Percentiles rank a stretch among this genome's conserved stretches.
These are phyloP conservation scores for Leiothrix lutea DNA, from an alignment of 2,113 vertebrate genomes.

Conservation along the genomic window DNA sequence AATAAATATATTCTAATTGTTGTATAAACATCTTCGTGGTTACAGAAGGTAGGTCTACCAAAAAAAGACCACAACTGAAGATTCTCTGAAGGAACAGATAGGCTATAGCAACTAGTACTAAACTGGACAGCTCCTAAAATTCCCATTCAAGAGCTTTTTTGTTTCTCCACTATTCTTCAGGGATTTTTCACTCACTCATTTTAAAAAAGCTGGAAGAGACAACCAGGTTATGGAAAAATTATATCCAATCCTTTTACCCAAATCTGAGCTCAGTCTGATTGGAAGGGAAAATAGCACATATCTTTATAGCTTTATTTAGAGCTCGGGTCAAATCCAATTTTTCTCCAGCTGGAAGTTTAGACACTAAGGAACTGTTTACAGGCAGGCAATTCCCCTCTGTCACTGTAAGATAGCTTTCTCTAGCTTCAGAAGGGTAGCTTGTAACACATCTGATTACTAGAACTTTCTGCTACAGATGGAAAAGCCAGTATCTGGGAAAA, in stretches of 20 bases:
- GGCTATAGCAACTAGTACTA: background rate
- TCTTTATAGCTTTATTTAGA: constrained; percentile 56
- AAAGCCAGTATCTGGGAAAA: constrained; percentile 13
- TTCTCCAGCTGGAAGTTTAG: constrained; percentile 61
- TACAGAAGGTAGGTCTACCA: constrained; percentile 28
- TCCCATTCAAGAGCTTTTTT: constrained; percentile 37
- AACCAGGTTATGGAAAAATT: constrained; percentile 29
- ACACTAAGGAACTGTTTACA: constrained; percentile 50
- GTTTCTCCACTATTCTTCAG: constrained; percentile 44
- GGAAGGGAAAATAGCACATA: constrained; percentile 49
- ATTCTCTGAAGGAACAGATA: constrained; percentile 22
- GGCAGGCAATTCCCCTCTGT: constrained; percentile 12
- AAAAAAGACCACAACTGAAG: constrained; percentile 43
- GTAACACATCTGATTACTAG: constrained; percentile 36
- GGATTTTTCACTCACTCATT: constrained; percentile 48
- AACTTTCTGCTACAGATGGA: constrained; percentile 37
- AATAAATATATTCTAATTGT: background rate
- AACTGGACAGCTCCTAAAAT: constrained; percentile 9
- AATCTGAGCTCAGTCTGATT: constrained; percentile 50
- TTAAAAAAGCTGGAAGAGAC: background rate
- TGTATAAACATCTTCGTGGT: background rate
- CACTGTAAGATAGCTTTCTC: constrained; percentile 42
- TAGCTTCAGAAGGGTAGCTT: constrained; percentile 47
- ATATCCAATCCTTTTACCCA: constrained; percentile 41
- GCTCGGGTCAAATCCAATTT: constrained; percentile 52